Percentiles rank a stretch among this genome's conserved stretches.
These are phyloP conservation scores for Calcarius ornatus DNA, from an alignment of 2,113 vertebrate genomes.

Conservation along the genomic window DNA sequence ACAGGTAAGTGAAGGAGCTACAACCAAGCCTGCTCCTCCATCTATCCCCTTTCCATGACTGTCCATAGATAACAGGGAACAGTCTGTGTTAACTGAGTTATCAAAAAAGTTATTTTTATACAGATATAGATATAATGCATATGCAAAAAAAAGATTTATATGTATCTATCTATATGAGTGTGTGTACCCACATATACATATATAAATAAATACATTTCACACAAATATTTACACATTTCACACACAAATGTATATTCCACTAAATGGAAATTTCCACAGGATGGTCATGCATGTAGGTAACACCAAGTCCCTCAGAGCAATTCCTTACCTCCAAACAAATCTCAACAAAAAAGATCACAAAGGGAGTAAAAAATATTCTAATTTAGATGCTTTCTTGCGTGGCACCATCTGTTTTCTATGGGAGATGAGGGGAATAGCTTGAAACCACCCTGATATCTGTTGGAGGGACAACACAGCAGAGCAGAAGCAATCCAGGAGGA, in stretches of 20 bases:
- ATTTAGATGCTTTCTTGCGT: neutral
- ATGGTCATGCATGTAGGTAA: neutral
- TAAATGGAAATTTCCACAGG: neutral
- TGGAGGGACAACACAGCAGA: neutral
- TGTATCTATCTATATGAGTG: too few relatives aligned
- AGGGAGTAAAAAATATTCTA: neutral
- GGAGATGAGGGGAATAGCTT: neutral
- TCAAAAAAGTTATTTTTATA: neutral
- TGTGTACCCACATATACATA: neutral
- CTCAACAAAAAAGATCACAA: neutral
- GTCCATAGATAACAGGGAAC: neutral
- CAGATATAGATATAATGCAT: neutral
- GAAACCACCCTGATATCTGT: neutral
- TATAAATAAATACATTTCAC: neutral
- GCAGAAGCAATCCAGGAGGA: neutral
- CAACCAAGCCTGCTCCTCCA: neutral
- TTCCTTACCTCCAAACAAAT: neutral
- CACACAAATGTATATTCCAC: neutral
- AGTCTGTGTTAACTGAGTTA: neutral
- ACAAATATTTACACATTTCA: neutral
- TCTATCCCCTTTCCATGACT: neutral
- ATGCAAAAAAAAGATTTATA: too few relatives aligned
- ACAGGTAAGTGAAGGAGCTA: neutral
- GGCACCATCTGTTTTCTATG: neutral
- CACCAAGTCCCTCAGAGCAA: neutral